Evolutionary conservation across 1,140 invertebrate species (phyloP).

Genomic region (Macrobrachium nipponense): DNA sequence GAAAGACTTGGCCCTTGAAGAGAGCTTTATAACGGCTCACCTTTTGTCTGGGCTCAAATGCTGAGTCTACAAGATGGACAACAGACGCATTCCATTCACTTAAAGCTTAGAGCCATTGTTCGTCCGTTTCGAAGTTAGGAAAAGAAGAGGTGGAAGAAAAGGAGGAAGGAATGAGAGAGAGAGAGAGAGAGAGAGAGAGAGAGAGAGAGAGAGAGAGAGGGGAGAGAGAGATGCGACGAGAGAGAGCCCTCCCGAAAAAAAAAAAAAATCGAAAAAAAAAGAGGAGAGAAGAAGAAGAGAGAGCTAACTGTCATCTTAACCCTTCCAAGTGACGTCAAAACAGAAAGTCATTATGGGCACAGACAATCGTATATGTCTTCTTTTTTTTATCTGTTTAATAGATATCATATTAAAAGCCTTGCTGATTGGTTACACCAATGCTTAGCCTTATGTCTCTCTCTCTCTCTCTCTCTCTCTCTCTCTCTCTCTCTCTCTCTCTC

Average conservation of each 20-base stretch:
- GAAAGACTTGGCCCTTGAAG: too few species aligned
- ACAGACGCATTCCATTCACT: too few species aligned
- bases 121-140: neutral
- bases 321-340: neutral
- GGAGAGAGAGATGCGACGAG: constrained; percentile 8
- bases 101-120: neutral
- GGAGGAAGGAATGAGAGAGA: neutral
- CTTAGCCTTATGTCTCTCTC: neutral
- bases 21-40: too few species aligned
- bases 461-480: neutral
- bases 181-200: constrained; percentile 18
- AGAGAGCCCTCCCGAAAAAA: neutral
- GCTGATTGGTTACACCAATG: neutral
- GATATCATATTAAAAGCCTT: neutral
- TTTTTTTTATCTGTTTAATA: neutral
- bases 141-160: neutral
- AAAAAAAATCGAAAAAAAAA: neutral
- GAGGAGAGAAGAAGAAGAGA: neutral
- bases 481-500: neutral
- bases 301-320: neutral
- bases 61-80: too few species aligned
- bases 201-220: constrained; percentile 15
- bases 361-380: too few species aligned
- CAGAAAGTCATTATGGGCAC: neutral
- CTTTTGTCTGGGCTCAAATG: too few species aligned